phyloP scores from a whole-genome alignment of 2,797 vertebrate genomes.

The Spea hammondii region DNA sequence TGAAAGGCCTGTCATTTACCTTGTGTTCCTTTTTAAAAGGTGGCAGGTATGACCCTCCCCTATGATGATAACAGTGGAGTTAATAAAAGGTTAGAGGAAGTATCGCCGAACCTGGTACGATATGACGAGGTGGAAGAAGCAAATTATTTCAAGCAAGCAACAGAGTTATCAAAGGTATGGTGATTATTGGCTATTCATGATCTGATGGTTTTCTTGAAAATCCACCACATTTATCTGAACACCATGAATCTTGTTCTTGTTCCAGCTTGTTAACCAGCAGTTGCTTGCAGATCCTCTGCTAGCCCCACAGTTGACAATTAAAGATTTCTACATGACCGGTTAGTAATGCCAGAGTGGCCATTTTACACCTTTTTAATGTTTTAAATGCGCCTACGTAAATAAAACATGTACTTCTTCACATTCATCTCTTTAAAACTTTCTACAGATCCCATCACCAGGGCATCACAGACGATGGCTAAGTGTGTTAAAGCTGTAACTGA shows the following conservation, averaged over 20 bases:
- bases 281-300: slow-evolving; percentile 84
- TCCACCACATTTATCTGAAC: background rate
- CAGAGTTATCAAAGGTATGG: slow-evolving; percentile 83
- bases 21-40: slow-evolving; percentile 61
- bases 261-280: slow-evolving; percentile 83
- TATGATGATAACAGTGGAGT: slow-evolving; percentile 86
- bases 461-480: slow-evolving; percentile 99
- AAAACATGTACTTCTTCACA: too few species aligned
- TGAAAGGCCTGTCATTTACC: too few species aligned
- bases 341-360: slow-evolving; percentile 46
- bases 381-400: too few species aligned
- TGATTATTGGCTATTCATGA: background rate
- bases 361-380: too few species aligned
- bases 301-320: slow-evolving; percentile 88
- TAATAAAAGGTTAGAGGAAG: slow-evolving; percentile 82
- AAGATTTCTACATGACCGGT: slow-evolving; percentile 99
- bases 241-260: slow-evolving; percentile 2
- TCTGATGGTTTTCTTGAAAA: background rate
- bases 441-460: slow-evolving; percentile 91
- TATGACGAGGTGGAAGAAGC: slow-evolving; percentile 91
- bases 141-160: slow-evolving; percentile 93
- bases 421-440: slow-evolving; percentile 27
- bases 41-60: slow-evolving; percentile 84
- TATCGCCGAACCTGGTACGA: slow-evolving; percentile 90
- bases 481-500: slow-evolving; percentile 95